Percentiles rank a stretch among this genome's conserved stretches.
phyloP scores from a whole-genome alignment of 2,888 invertebrate species.

The Heliconius sara region DNA sequence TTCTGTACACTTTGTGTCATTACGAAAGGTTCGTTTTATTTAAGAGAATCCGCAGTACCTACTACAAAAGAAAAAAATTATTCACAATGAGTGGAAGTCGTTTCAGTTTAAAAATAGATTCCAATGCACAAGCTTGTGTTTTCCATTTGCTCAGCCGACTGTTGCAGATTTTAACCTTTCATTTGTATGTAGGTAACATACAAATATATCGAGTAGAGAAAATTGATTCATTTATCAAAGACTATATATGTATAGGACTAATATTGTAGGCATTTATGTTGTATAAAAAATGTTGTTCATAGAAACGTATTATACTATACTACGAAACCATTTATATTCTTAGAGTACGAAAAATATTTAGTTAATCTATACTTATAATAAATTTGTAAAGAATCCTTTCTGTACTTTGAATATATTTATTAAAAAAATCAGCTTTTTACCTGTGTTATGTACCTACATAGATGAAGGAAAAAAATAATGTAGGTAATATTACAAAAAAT shows the following conservation, averaged over 20 bases:
- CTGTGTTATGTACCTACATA: too few species aligned
- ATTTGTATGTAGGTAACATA: not conserved
- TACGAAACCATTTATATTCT: too few species aligned
- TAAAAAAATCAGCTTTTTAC: too few species aligned
- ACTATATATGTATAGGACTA: not conserved
- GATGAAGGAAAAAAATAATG: too few species aligned
- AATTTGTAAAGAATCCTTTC: too few species aligned
- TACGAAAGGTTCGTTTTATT: slow-evolving; percentile 4
- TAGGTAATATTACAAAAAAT: too few species aligned
- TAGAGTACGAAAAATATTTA: too few species aligned
- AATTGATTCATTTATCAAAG: not conserved
- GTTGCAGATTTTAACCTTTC: slow-evolving; percentile 30
- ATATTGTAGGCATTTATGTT: not conserved
- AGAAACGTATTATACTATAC: too few species aligned
- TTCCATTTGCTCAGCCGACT: slow-evolving; percentile 39
- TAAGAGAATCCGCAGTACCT: slow-evolving; percentile 25
- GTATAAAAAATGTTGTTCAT: not conserved
- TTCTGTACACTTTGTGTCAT: slow-evolving; percentile 5
- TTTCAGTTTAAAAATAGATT: slow-evolving; percentile 39
- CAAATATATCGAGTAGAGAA: not conserved
- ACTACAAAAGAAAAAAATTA: slow-evolving; percentile 23
- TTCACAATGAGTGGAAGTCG: slow-evolving; percentile 32
- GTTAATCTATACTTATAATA: too few species aligned
- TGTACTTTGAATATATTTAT: too few species aligned
- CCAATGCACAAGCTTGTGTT: slow-evolving; percentile 28